Conservation (phyloP, 2,888 invertebrate species). For the Ochropleura leucogaster region DNA sequence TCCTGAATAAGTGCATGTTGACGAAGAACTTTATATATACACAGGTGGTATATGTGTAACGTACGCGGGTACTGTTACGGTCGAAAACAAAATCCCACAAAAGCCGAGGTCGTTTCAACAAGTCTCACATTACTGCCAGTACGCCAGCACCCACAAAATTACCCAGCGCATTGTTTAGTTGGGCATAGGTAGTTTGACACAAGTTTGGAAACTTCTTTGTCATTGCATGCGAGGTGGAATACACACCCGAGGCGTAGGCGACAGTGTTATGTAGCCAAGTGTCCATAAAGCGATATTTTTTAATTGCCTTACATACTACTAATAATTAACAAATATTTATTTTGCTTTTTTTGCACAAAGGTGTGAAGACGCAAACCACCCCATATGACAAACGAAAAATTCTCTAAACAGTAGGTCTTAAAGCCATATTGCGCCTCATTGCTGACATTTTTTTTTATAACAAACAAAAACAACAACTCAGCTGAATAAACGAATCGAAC, state of each 20-base stretch:
- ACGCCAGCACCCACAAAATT: slow-evolving; percentile 1
- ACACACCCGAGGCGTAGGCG: neutral
- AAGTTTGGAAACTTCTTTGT: neutral
- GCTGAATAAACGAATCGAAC: no score
- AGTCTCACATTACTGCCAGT: slow-evolving; percentile 28
- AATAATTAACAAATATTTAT: no score
- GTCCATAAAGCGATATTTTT: no score
- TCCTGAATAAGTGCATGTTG: neutral
- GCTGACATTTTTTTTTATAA: no score
- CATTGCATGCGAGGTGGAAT: neutral
- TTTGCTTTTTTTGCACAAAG: neutral
- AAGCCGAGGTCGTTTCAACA: slow-evolving; percentile 42
- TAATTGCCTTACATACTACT: no score
- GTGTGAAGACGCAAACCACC: neutral
- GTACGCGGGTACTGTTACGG: slow-evolving; percentile 13
- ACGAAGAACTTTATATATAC: neutral
- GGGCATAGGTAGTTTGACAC: neutral
- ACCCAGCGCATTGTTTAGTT: neutral
- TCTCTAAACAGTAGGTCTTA: no score
- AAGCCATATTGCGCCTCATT: no score
- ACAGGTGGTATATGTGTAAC: slow-evolving; percentile 10
- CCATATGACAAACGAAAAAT: neutral
- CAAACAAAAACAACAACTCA: no score
- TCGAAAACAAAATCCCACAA: slow-evolving; percentile 43
- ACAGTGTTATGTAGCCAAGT: neutral